Percentiles rank a stretch among this genome's conserved stretches.
Conservation (phyloP, 2,113 vertebrate genomes). For the Manacus vitellinus region DNA sequence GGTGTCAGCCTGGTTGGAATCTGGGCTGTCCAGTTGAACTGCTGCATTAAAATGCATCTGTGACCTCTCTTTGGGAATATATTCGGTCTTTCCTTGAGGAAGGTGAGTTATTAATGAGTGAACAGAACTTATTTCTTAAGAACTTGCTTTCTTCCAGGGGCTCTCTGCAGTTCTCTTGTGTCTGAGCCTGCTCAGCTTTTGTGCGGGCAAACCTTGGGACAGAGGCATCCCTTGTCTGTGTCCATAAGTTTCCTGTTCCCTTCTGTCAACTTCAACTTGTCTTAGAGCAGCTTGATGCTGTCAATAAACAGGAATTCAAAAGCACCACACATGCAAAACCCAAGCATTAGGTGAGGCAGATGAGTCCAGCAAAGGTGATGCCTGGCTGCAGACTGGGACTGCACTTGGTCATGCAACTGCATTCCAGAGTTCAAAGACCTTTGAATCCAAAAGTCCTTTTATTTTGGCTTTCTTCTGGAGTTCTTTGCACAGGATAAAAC, state of each 20-base stretch:
- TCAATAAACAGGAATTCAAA: background rate
- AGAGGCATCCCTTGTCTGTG: background rate
- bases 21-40: background rate
- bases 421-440: background rate
- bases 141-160: background rate
- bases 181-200: background rate
- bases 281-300: background rate
- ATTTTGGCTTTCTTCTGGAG: background rate
- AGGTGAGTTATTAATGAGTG: background rate
- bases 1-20: background rate
- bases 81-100: background rate
- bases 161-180: background rate
- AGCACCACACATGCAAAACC: background rate
- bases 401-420: background rate
- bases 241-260: background rate
- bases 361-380: background rate
- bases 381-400: background rate
- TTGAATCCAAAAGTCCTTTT: background rate
- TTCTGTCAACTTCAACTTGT: background rate
- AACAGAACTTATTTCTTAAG: background rate
- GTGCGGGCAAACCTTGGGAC: background rate
- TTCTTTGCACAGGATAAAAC: background rate
- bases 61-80: background rate
- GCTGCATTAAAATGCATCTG: background rate
- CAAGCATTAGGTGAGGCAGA: background rate